Base-by-base conservation (phyloP, 2,797 vertebrate genomes). In the Perdix hodgsoniae region DNA sequence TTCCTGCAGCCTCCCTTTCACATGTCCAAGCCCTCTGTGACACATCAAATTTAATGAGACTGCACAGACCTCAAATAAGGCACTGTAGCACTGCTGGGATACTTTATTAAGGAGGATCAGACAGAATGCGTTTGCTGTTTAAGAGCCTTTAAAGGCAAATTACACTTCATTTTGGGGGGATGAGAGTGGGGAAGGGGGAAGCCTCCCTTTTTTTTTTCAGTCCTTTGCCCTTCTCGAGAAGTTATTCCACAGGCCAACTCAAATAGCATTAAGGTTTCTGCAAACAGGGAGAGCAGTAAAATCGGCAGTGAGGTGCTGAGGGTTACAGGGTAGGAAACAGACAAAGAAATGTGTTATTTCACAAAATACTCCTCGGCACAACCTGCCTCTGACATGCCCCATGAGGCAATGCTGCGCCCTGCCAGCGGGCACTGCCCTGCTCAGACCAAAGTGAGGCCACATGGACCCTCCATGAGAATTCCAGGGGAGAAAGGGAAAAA, bases 1-100 rank as follows among this genome's bases (percentile, higher is more conserved):
- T 97, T 95, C 96, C 97, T 96, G 93, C 96, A 93, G 97, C 96
- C 97, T 97, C 95, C 94, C 90, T 97, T 97, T 97, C 97, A 95
- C 95, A 94, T 96, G 95, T 83, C 96, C 94, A 93, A 95, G 95
- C 96, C 97, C 96, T 97, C 96, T 96, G 97, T 91, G 97, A 97
- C 97, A 97, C 96, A 97, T 98, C 98, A 97, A 93, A 98, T 97
- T 97, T 98, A 98, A 98, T 97, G 97, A 98, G 98, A 97, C 96
- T 97, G 95, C 96, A 97, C 95, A 97, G 96, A 95, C 93, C 96
- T 97, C 96, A 96, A 96, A 96, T 96, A 96, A 97, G 95, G 95
- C 96, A 92, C 95, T 91, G 96, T 94, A 94, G 75, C 94, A 91
- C 91, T 93, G 95, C 92, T 80, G 88, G 91, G 96, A 93, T 96